These are phyloP conservation scores for Achroia grisella DNA, from an alignment of 1,140 invertebrate genomes.

Conservation along the genomic window DNA sequence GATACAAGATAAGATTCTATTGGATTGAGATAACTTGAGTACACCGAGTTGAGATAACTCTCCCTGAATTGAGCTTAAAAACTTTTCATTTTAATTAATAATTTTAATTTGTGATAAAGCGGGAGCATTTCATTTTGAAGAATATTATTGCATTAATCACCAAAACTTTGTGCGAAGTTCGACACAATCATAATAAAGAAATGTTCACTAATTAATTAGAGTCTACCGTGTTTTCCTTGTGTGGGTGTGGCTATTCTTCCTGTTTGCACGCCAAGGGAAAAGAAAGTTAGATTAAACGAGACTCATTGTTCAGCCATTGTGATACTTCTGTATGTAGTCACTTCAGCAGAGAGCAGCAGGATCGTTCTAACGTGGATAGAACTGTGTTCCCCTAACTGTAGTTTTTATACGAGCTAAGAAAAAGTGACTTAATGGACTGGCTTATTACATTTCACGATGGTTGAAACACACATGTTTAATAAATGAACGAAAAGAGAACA, in stretches of 20 bases:
- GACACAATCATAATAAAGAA: constrained; percentile 46
- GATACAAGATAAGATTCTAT: too few species aligned
- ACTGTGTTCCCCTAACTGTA: neutral
- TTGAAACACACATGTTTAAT: too few species aligned
- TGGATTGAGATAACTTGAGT: too few species aligned
- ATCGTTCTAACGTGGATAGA: constrained; percentile 5
- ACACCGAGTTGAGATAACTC: too few species aligned
- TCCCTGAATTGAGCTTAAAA: too few species aligned
- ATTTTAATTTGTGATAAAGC: neutral
- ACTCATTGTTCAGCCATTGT: constrained; percentile 59
- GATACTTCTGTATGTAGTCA: constrained; percentile 34
- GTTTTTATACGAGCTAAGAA: too few species aligned
- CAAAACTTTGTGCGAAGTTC: constrained; percentile 11
- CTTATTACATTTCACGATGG: too few species aligned
- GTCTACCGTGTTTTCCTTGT: constrained; percentile 46
- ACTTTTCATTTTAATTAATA: too few species aligned
- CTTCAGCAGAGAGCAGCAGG: constrained; percentile 23
- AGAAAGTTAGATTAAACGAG: constrained; percentile 66
- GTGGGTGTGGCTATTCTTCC: constrained; percentile 52
- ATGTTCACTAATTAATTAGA: constrained; percentile 61
- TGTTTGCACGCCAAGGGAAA: constrained; percentile 47
- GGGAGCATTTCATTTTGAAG: neutral
- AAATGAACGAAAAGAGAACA: too few species aligned
- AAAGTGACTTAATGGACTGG: too few species aligned
- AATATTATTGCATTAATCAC: constrained; percentile 1